A percentile compares a stretch with the other conserved stretches of the same genome.
phyloP scores from a whole-genome alignment of 2,113 vertebrate species.

The Aramus guarauna region DNA sequence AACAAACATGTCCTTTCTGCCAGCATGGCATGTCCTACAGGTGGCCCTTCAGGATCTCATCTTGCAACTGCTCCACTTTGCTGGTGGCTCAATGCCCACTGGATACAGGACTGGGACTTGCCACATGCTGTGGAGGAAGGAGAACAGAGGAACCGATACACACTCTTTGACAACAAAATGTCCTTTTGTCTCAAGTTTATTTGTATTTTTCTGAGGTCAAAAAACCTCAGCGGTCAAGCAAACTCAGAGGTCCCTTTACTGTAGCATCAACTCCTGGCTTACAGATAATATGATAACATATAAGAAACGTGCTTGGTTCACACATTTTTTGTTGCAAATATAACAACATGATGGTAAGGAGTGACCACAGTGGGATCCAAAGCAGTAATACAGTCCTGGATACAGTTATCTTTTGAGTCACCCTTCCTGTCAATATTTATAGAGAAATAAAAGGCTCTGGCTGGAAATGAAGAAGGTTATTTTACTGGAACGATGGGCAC shows the following conservation, averaged over 20 bases:
- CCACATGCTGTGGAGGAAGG: background rate
- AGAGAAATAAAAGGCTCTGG: constrained; percentile 32
- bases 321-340: background rate
- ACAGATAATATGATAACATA: background rate
- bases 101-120: background rate
- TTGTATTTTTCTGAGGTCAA: background rate
- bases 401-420: constrained; percentile 46
- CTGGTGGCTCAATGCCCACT: background rate
- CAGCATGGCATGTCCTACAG: background rate
- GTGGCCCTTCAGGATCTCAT: background rate
- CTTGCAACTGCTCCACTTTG: background rate
- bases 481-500: constrained; percentile 18
- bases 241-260: background rate
- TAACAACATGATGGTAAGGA: background rate
- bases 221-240: background rate
- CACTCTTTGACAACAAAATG: background rate
- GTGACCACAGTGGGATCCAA: background rate
- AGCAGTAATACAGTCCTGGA: background rate
- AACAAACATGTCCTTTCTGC: background rate
- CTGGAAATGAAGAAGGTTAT: constrained; percentile 8
- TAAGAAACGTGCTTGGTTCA: background rate
- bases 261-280: background rate
- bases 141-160: background rate
- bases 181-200: background rate
- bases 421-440: constrained; percentile 57